Evolutionary conservation across 2,113 vertebrate genomes (phyloP), one percentile per base, ranked within the genome.

Genomic region (Aegithalos caudatus): DNA sequence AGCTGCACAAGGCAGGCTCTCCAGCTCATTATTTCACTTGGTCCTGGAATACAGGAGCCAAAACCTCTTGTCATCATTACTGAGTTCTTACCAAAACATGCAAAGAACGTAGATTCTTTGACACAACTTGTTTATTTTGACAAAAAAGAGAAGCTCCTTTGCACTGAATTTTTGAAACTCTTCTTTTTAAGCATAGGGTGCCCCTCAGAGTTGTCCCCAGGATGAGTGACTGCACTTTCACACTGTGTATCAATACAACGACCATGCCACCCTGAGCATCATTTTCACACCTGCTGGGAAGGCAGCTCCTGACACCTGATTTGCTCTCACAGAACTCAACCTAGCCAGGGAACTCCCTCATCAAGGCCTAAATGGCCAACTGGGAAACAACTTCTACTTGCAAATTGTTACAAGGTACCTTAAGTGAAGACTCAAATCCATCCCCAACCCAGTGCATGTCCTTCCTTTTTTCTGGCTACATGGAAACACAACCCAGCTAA

Each of bases 401-500:
- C 45, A 50, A 11, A 11, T 12, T 69, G 31, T 92, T 91, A 73
- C 84, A 81, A 57, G 44, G 31, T 29, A 90, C 37, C 29, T 54
- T 64, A 38, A 76, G 42, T 17, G 57, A 56, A 86, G 42, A 81
- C 35, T 23, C 60, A 35, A 71, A 71, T 51, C 51, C n/a, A 66
- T 45, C 71, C 38, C 38, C 33, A 2, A 70, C 77, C 88, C 81
- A 82, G 27, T 13, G 70, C 45, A 51, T n/a, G 65, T 44, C 54
- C 20, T 4, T 65, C 81, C 76, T 69, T 83, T 60, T 80, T 86
- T 50, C 21, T 13, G 1, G 86, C 89, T 91, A 89, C 42, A 48
- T 27, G 77, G 95, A 93, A 97, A 97, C 5, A 16, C 95, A 94
- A 91, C 84, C 94, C 85, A 93, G 88, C 95, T 98, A 98, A 98